Conservation (phyloP, 2,797 vertebrate genomes). For the Lithobates pipiens region DNA sequence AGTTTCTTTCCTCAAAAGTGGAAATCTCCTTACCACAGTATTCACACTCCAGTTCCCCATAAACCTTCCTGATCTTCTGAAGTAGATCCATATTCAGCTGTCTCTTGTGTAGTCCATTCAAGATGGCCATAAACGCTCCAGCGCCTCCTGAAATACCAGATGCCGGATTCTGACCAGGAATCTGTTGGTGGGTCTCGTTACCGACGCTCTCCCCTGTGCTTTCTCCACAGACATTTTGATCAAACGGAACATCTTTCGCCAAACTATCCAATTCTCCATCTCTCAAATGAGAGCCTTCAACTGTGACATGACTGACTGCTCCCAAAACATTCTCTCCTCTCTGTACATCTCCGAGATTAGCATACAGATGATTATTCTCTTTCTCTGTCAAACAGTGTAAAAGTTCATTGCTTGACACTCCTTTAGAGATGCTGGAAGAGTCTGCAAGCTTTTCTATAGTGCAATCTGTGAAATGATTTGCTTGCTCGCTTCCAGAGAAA, state of each 20-base stretch:
- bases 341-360: constrained; percentile 4
- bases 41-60: constrained; percentile 96
- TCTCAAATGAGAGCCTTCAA: constrained; percentile 7
- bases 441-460: constrained; percentile 55
- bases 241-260: constrained; percentile 7
- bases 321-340: background rate
- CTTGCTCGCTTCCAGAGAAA: constrained; percentile 26
- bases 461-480: constrained; percentile 15
- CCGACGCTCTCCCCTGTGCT: background rate
- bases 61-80: constrained; percentile 90
- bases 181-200: background rate
- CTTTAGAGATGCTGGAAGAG: background rate
- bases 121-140: constrained; percentile 88
- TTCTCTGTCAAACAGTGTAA: constrained; percentile 15
- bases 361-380: constrained; percentile 23
- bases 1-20: too few species aligned
- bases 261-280: constrained; percentile 41
- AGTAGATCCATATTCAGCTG: constrained; percentile 85
- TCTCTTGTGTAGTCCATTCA: constrained; percentile 89
- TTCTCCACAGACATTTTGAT: constrained; percentile 20
- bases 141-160: constrained; percentile 64
- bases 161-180: constrained; percentile 41
- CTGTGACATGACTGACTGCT: background rate
- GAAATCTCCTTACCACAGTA: constrained; percentile 88
- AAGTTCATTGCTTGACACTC: background rate